A percentile compares a stretch with the other conserved stretches of the same genome.
phyloP scores from a whole-genome alignment of 1,140 invertebrate species.

The Zaprionus tsacasi region DNA sequence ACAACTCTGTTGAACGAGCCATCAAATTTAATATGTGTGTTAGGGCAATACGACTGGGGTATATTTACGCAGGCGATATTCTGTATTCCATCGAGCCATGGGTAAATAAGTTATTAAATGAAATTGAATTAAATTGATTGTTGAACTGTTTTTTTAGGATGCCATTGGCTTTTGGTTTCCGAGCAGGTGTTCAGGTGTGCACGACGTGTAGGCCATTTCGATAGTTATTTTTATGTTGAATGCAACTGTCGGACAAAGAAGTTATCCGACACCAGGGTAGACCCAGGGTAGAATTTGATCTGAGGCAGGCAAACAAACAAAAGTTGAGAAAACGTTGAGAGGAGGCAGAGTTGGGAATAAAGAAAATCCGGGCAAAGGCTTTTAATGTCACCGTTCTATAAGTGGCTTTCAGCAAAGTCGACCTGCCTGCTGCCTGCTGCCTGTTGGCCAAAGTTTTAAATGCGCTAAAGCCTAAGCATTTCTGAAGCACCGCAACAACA shows the following conservation, averaged over 20 bases:
- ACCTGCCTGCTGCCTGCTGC: neutral
- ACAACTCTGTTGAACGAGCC: neutral
- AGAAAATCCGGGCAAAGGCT: conserved; percentile 30
- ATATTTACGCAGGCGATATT: conserved; percentile 22
- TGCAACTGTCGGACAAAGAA: neutral
- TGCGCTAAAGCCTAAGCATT: conserved; percentile 42
- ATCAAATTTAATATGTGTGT: conserved; percentile 35
- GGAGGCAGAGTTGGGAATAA: neutral
- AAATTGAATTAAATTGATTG: conserved; percentile 10
- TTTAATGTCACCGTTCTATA: conserved; percentile 33
- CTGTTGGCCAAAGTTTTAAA: conserved; percentile 40
- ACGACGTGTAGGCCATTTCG: neutral
- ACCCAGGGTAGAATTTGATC: neutral
- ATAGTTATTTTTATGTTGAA: neutral
- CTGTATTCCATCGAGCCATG: neutral
- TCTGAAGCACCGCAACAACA: conserved; percentile 30
- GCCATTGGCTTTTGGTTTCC: neutral
- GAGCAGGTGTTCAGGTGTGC: neutral
- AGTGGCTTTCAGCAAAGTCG: conserved; percentile 28
- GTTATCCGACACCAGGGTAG: conserved; percentile 6
- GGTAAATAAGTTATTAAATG: conserved; percentile 11
- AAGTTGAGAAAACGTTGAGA: neutral
- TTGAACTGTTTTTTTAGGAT: neutral
- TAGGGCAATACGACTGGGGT: conserved; percentile 25
- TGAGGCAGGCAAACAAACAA: conserved; percentile 12